Conservation (phyloP, 2,888 invertebrate species). For the Bedellia somnulentella region DNA sequence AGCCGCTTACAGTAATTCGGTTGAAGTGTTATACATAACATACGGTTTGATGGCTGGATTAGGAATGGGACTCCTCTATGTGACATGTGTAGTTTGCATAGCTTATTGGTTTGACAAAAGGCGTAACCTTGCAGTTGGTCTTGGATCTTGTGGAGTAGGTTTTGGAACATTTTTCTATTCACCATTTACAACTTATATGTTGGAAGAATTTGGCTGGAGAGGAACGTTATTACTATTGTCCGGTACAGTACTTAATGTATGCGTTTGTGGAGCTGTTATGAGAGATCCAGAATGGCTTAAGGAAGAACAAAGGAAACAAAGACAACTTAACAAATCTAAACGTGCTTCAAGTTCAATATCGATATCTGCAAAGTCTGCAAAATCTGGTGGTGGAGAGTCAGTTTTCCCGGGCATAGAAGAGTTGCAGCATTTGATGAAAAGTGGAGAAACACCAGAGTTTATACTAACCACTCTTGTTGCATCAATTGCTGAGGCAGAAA, state of each 20-base stretch:
- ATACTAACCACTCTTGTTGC: constrained; percentile 65
- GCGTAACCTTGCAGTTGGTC: constrained; percentile 81
- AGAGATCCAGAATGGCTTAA: constrained; percentile 84
- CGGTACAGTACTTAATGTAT: constrained; percentile 83
- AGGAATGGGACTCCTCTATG: constrained; percentile 82
- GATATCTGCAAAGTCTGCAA: constrained; percentile 35
- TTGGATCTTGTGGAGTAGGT: constrained; percentile 87
- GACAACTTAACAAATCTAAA: constrained; percentile 49
- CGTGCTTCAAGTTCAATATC: constrained; percentile 56
- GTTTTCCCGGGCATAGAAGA: constrained; percentile 67
- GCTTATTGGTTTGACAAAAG: constrained; percentile 92
- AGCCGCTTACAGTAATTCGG: constrained; percentile 69
- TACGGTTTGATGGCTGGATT: constrained; percentile 84
- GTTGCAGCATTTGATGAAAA: constrained; percentile 69
- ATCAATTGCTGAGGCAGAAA: constrained; percentile 55
- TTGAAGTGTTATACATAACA: constrained; percentile 77
- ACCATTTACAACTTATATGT: constrained; percentile 75
- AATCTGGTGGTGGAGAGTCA: constrained; percentile 54
- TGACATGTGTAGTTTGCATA: constrained; percentile 87
- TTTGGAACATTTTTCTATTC: constrained; percentile 88
- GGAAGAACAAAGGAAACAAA: constrained; percentile 64
- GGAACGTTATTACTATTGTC: constrained; percentile 76
- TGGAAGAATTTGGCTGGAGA: constrained; percentile 79
- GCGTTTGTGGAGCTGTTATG: constrained; percentile 85
- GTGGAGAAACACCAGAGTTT: constrained; percentile 69